Percentiles rank a stretch among this genome's conserved stretches.
These are phyloP conservation scores for Sepiola atlantica DNA, from an alignment of 2,888 invertebrate genomes.

Conservation along the genomic window DNA sequence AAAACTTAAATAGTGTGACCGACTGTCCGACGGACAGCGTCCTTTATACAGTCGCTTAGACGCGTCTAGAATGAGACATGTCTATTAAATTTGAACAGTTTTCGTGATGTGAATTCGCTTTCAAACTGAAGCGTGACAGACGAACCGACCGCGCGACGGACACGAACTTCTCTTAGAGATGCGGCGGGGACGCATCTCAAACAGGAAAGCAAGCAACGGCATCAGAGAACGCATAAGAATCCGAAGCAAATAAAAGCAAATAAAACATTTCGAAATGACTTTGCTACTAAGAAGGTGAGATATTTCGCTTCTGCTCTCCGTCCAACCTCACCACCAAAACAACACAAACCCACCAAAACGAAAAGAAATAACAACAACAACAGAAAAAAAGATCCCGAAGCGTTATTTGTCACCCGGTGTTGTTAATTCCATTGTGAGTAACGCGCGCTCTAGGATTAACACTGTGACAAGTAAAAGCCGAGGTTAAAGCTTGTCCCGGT, in stretches of 20 bases:
- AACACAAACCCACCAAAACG: no score
- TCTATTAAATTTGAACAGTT: no score
- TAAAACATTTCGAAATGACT: constrained; percentile 8
- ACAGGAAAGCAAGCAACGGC: background rate
- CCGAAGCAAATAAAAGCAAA: background rate
- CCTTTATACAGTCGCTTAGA: no score
- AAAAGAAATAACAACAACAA: background rate
- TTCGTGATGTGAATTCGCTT: no score
- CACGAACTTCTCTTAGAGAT: no score
- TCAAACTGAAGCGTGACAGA: no score
- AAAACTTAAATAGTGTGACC: no score
- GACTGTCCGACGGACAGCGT: no score
- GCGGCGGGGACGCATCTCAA: background rate
- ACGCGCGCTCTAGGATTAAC: background rate
- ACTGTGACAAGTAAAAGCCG: constrained; percentile 32
- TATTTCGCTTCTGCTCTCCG: background rate
- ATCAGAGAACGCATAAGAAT: no score
- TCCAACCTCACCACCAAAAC: constrained; percentile 2
- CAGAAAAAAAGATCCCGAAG: background rate
- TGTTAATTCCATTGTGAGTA: constrained; percentile 20
- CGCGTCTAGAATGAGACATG: no score
- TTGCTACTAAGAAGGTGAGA: constrained; percentile 32
- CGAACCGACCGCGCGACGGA: no score
- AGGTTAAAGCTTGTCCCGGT: constrained; percentile 22
- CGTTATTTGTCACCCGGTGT: constrained; percentile 32